These are phyloP conservation scores for Erebia palarica DNA, from an alignment of 2,888 invertebrate species.

Conservation along the genomic window DNA sequence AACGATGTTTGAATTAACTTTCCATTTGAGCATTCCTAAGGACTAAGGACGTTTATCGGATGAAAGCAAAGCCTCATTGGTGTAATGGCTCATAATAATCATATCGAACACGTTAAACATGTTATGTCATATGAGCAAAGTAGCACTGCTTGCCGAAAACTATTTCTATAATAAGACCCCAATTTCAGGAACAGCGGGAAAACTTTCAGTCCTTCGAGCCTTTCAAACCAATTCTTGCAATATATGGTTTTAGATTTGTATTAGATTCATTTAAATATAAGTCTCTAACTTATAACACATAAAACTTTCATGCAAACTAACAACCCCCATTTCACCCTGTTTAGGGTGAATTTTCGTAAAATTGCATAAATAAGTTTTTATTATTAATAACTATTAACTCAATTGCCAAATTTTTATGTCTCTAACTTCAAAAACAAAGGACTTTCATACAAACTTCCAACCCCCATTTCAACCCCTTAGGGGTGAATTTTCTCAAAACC, in stretches of 20 bases:
- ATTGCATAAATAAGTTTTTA: too few species aligned
- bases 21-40: neutral
- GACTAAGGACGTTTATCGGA: conserved; percentile 29
- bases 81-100: conserved; percentile 53
- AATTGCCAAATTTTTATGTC: too few species aligned
- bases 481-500: too few species aligned
- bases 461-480: too few species aligned
- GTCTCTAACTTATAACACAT: too few species aligned
- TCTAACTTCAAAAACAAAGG: too few species aligned
- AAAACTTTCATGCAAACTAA: too few species aligned
- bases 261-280: too few species aligned
- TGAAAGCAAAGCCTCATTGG: conserved; percentile 40
- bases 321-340: too few species aligned
- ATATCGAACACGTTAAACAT: conserved; percentile 51
- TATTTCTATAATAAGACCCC: conserved; percentile 50
- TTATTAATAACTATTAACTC: too few species aligned
- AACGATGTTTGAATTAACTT: conserved; percentile 5
- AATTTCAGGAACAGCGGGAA: conserved; percentile 37
- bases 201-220: conserved; percentile 1
- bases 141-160: conserved; percentile 49
- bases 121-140: conserved; percentile 45
- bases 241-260: neutral
- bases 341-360: too few species aligned
- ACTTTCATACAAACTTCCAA: too few species aligned
- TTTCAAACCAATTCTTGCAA: neutral